Evolutionary conservation across 2,888 invertebrate species (phyloP).

Genomic region (Ormyrus thymus): DNA sequence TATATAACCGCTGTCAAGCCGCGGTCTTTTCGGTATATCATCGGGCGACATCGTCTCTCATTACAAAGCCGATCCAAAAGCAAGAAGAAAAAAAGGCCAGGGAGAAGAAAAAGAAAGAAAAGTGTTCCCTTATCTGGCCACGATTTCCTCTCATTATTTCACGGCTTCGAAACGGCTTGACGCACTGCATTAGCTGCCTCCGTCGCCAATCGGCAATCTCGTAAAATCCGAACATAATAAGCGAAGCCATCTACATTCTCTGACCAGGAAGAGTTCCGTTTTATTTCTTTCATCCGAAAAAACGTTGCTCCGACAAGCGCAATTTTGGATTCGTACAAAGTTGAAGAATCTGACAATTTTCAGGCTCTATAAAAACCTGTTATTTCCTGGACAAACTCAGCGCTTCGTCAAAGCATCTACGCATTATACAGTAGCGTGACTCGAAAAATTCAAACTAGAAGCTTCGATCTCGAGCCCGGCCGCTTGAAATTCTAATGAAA

Average conservation of each 20-base stretch:
- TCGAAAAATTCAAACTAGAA: no score
- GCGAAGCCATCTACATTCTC: conserved; percentile 14
- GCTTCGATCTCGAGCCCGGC: no score
- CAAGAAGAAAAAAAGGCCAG: not conserved
- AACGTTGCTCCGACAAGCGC: no score
- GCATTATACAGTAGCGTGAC: no score
- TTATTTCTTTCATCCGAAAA: no score
- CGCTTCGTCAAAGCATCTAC: no score
- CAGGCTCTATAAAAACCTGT: not conserved
- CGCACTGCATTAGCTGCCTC: not conserved
- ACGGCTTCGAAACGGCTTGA: not conserved
- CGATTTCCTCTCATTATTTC: conserved; percentile 49
- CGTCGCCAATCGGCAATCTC: conserved; percentile 34
- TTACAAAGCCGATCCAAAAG: conserved; percentile 44
- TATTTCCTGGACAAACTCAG: not conserved
- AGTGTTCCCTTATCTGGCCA: conserved; percentile 36
- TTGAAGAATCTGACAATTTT: no score
- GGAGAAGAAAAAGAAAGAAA: not conserved
- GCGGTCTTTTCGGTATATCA: conserved; percentile 7
- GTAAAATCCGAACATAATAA: conserved; percentile 45
- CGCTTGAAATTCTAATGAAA: no score
- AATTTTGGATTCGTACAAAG: no score
- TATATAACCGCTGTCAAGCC: not conserved
- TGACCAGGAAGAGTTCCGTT: not conserved
- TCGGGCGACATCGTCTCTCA: conserved; percentile 40